Evolutionary conservation across 2,113 vertebrate genomes (phyloP), one percentile per base, ranked within the genome.

Genomic region (Microcebus tavaratra): DNA sequence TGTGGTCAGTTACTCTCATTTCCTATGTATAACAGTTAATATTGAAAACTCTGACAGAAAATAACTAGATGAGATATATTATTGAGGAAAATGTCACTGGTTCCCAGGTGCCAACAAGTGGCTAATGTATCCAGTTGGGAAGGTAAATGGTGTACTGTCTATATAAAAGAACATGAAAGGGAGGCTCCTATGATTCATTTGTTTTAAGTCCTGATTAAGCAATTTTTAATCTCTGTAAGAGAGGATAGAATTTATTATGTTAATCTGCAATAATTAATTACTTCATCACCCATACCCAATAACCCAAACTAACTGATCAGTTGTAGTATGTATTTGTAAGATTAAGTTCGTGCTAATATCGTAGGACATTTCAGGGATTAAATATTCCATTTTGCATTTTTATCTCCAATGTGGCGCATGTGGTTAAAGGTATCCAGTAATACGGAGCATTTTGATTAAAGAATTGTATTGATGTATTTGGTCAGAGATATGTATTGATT

Each of bases 261-360:
- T 89, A 85, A 76, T 73, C 3, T 91, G 18, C 9, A 82, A 34
- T 42, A 91, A 87, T 78, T 86, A 57, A 91, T 85, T 91, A 29
- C 7, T 79, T 92, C 12, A 55, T 92, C 23, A 70, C 14, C 14
- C 42, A 80, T 80, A 83, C 36, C 36, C 17, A 92, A 65, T 88
- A 92, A 94, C 15, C 23, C 13, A 88, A 31, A 93, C 29, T 94
- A 96, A 96, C 15, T 75, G n/a, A 95, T 82, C n/a, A 42, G 6
- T 18, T 81, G 2, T 76, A 80, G 14, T 83, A 68, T 39, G n/a
- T 42, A 88, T n/a, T 65, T 87, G 12, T 78, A 45, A 90, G 29
- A 90, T 67, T 63, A 88, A 39, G 23, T 59, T 80, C 9, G 70
- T 87, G 17, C 61, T 50, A 76, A 21, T 84, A 94, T 63, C 29